phyloP scores from a whole-genome alignment of 30 jellyfish, hydroid and myxozoan genomes.

The Hydractinia echinata region DNA sequence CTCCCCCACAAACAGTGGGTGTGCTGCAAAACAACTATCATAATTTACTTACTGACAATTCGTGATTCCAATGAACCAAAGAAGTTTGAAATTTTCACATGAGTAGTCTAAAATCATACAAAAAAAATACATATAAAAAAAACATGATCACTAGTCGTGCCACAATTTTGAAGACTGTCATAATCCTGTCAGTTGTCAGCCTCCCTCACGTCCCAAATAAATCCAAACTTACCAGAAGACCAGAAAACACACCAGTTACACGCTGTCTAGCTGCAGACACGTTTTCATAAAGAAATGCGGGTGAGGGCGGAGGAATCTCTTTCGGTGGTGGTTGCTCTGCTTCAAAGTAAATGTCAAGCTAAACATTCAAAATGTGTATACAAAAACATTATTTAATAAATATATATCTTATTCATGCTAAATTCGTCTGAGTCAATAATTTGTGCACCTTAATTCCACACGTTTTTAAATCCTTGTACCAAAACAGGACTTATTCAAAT shows the following conservation, averaged over 20 bases:
- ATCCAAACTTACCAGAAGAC: constrained; percentile 27
- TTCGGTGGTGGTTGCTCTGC: not conserved
- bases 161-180: too few relatives aligned
- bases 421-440: too few relatives aligned
- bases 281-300: constrained; percentile 19
- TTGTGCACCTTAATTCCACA: too few relatives aligned
- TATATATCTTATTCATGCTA: too few relatives aligned
- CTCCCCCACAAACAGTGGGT: not conserved
- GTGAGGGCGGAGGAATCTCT: not conserved
- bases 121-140: not conserved
- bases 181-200: not conserved
- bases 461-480: too few relatives aligned
- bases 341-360: constrained; percentile 25
- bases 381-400: too few relatives aligned
- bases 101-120: not conserved
- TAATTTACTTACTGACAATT: not conserved
- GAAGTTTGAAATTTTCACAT: not conserved
- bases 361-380: not conserved
- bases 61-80: not conserved
- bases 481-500: too few relatives aligned
- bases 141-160: too few relatives aligned
- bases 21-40: not conserved
- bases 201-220: not conserved
- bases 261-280: constrained; percentile 10
- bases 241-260: constrained; percentile 25